These are phyloP conservation scores for Pinna nobilis DNA, from an alignment of 1,140 invertebrate species.

Conservation along the genomic window DNA sequence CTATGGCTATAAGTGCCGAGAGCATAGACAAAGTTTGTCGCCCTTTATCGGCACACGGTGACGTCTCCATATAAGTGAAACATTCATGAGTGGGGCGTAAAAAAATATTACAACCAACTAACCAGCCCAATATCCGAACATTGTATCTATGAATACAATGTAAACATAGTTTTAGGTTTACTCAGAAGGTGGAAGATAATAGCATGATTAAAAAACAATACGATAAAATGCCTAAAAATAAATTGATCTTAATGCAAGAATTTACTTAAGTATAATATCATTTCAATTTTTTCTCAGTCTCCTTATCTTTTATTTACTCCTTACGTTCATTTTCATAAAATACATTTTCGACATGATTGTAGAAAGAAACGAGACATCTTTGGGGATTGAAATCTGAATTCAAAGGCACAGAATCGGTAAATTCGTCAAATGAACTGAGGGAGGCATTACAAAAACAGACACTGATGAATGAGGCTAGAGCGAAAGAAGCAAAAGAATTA, in stretches of 20 bases:
- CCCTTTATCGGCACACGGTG: too few species aligned
- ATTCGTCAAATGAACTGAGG: background rate
- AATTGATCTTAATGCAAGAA: too few species aligned
- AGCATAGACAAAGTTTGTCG: background rate
- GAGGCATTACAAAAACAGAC: background rate
- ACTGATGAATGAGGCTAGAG: background rate
- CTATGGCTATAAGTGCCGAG: too few species aligned
- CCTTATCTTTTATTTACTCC: background rate
- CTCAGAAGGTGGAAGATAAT: too few species aligned
- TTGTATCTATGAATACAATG: too few species aligned
- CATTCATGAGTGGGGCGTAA: too few species aligned
- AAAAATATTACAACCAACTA: too few species aligned
- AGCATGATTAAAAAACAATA: too few species aligned
- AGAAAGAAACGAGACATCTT: slow-evolving; percentile 2
- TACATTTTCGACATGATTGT: background rate
- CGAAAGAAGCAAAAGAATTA: background rate
- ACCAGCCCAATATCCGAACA: too few species aligned
- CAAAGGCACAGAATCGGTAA: background rate
- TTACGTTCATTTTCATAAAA: background rate
- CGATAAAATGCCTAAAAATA: too few species aligned
- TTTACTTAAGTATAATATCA: background rate
- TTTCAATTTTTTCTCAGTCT: background rate
- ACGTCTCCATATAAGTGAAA: too few species aligned
- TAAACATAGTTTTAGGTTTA: too few species aligned
- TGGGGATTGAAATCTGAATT: background rate